Conservation (phyloP, 2,113 vertebrate genomes). For the Catagonus wagneri region DNA sequence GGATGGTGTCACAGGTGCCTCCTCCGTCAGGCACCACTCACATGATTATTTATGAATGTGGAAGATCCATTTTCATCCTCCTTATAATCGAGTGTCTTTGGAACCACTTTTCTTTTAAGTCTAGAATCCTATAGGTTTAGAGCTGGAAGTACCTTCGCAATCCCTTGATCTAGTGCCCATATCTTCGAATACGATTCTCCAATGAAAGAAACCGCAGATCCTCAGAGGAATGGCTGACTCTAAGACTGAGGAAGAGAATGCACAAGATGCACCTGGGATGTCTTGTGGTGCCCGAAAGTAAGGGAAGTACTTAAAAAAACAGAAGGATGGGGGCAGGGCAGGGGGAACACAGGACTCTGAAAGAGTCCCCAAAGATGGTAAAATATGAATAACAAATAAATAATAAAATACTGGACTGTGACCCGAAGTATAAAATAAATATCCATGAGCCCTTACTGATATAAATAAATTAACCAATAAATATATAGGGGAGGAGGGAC, state of each 20-base stretch:
- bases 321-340: neutral
- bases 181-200: neutral
- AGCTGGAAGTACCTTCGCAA: neutral
- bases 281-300: neutral
- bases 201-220: neutral
- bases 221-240: neutral
- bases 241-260: neutral
- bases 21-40: neutral
- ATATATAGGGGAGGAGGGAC: neutral
- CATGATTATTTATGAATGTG: neutral
- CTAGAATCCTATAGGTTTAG: neutral
- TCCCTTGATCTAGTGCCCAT: neutral
- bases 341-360: neutral
- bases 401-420: neutral
- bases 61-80: neutral
- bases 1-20: neutral
- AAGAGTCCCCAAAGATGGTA: neutral
- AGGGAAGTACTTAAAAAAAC: neutral
- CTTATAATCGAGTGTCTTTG: neutral
- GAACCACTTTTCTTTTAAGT: neutral
- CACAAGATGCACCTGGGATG: neutral
- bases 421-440: neutral
- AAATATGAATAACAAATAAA: neutral
- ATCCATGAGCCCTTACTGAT: neutral
- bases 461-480: conserved; percentile 32